Base-by-base conservation (phyloP, 2,797 vertebrate genomes). In the Enteromius mattozi region DNA sequence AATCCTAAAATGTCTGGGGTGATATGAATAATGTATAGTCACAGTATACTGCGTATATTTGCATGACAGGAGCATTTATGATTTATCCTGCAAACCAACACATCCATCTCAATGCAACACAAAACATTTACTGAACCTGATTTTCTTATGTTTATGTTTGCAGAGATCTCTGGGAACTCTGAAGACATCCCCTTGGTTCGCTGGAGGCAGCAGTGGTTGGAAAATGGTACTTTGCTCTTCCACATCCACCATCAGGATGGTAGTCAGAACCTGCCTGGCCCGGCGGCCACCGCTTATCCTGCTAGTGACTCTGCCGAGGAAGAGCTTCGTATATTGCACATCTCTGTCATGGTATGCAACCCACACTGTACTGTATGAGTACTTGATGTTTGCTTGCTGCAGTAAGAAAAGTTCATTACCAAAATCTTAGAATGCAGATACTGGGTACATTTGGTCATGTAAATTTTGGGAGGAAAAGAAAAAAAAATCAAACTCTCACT, bases 241-340 rank as follows among this genome's bases (percentile, higher is more conserved):
- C 98, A 99, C 91, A 99, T 99, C 90, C 98, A 99, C 90, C 98
- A 99, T 89, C 98, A 99, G 86, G 98, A 99, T 0, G 97, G 97
- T 6, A 94, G 96, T 65, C 94, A 96, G 40, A 98, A 88, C 87
- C 93, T 97, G 9, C 97, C 97, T 0, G 97, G 97, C 54, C 93
- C 95, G 0, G 95, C 96, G 19, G 94, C 97, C 2, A 99, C 98
- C 0, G 95, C 96, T 1, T 97, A 99, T 54, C 97, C 98, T 0
- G 96, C 96, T 87, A 96, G 94, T 0, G 96, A 97, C 77, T 96
- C 97, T 0, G 96, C 97, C 0, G 98, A 99, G 82, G 98, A 99
- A 81, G 98, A 99, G 85, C 96, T 99, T 35, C 96, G 98, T 84
- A 98, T 99, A 89, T 96, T 99, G 63, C 98, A 99, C 91, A 99